phyloP scores from a whole-genome alignment of 2,797 vertebrate genomes.

The Sebastolobus alascanus region DNA sequence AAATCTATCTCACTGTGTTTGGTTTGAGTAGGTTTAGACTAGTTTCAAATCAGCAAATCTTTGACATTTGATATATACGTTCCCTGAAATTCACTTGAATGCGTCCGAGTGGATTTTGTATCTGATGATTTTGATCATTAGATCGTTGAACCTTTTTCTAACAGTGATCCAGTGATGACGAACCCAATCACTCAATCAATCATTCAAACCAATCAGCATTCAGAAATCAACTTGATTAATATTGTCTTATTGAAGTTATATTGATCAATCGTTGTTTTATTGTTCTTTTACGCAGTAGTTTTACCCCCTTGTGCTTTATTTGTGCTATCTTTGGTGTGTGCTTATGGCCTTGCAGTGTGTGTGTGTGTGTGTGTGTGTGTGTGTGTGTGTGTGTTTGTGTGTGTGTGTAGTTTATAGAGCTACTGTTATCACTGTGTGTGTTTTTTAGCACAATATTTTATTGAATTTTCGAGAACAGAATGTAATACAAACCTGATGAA shows the following conservation, averaged over 20 bases:
- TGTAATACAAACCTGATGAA: not conserved
- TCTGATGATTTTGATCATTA: constrained; percentile 55
- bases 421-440: not conserved
- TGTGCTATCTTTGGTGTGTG: constrained; percentile 12
- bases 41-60: constrained; percentile 38
- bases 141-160: constrained; percentile 33
- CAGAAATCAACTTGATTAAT: not conserved
- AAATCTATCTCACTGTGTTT: constrained; percentile 54
- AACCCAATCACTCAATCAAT: constrained; percentile 32
- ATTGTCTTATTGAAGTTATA: not conserved
- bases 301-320: constrained; percentile 14
- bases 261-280: constrained; percentile 8
- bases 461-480: not conserved
- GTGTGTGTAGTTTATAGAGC: constrained; percentile 1
- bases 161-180: constrained; percentile 19
- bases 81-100: constrained; percentile 30
- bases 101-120: constrained; percentile 31
- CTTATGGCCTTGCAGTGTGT: constrained; percentile 7
- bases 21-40: constrained; percentile 65
- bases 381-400: not conserved
- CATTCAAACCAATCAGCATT: constrained; percentile 11
- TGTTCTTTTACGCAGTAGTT: not conserved
- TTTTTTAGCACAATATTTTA: not conserved
- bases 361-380: constrained; percentile 6
- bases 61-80: not conserved